Conservation (phyloP, 1,140 invertebrate genomes). For the Drosophila bocki region DNA sequence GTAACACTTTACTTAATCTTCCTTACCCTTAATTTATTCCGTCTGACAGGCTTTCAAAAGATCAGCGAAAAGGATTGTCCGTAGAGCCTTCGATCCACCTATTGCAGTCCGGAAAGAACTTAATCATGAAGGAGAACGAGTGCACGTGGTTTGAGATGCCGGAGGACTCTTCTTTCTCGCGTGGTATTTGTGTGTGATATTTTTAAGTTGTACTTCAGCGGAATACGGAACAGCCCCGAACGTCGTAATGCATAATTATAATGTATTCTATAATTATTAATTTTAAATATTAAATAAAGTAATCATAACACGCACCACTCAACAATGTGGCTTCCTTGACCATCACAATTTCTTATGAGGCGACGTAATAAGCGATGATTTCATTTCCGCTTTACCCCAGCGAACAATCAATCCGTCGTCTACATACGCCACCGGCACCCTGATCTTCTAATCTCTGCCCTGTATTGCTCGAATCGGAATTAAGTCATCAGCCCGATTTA, state of each 20-base stretch:
- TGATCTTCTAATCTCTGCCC: conserved; percentile 39
- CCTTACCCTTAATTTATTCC: neutral
- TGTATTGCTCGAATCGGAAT: conserved; percentile 34
- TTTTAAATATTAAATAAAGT: conserved; percentile 77
- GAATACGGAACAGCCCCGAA: conserved; percentile 66
- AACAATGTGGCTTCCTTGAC: conserved; percentile 30
- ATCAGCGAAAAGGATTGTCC: conserved; percentile 82
- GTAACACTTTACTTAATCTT: neutral
- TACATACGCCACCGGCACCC: conserved; percentile 8
- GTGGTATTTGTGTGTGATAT: conserved; percentile 84
- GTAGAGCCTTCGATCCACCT: conserved; percentile 49
- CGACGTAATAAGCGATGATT: conserved; percentile 41
- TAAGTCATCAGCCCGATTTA: conserved; percentile 49
- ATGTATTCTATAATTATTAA: conserved; percentile 79
- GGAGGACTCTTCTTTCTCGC: conserved; percentile 57
- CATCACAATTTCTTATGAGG: conserved; percentile 28
- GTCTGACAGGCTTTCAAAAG: conserved; percentile 74
- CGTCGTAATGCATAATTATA: conserved; percentile 68
- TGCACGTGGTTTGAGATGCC: conserved; percentile 23
- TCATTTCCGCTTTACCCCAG: conserved; percentile 44
- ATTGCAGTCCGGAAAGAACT: conserved; percentile 45
- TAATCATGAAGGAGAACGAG: conserved; percentile 48
- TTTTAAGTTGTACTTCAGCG: conserved; percentile 82
- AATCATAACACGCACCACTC: conserved; percentile 55
- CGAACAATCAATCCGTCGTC: conserved; percentile 40